Percentiles rank a stretch among this genome's conserved stretches.
Evolutionary conservation across 1,140 invertebrate genomes (phyloP).

Genomic region (Leptopilina boulardi): DNA sequence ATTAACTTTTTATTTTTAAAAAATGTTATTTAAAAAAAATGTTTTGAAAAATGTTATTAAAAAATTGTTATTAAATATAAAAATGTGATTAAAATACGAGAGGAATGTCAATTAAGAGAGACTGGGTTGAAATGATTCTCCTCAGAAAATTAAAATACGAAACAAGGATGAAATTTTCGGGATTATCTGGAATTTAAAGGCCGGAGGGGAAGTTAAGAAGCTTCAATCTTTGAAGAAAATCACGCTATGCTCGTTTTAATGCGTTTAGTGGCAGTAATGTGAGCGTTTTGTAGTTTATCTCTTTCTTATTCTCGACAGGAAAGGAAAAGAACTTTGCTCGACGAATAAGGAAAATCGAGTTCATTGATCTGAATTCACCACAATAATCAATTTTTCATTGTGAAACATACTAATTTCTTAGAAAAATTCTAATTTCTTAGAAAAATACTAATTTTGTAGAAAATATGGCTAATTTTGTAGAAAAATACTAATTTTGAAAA

Average conservation of each 20-base stretch:
- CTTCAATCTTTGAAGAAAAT: constrained; percentile 9
- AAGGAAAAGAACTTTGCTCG: no score
- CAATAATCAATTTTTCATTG: no score
- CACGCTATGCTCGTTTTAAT: neutral
- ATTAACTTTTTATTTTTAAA: no score
- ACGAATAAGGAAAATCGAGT: neutral
- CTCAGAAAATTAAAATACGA: constrained; percentile 14
- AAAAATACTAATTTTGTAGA: no score
- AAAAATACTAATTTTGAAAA: no score
- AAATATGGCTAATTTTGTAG: no score
- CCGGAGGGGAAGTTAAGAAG: neutral
- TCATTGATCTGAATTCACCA: neutral
- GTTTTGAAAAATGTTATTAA: no score
- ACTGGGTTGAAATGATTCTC: neutral
- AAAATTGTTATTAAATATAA: neutral
- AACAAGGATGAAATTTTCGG: neutral
- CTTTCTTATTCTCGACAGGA: no score
- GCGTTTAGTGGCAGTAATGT: constrained; percentile 16
- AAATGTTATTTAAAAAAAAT: no score
- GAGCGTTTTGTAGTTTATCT: neutral
- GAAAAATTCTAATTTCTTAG: no score
- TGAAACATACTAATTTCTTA: no score
- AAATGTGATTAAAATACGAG: constrained; percentile 25
- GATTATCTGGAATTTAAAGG: neutral
- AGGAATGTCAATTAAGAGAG: neutral